Base-by-base conservation (phyloP, 2,888 invertebrate species). In the Conistra vaccinii region DNA sequence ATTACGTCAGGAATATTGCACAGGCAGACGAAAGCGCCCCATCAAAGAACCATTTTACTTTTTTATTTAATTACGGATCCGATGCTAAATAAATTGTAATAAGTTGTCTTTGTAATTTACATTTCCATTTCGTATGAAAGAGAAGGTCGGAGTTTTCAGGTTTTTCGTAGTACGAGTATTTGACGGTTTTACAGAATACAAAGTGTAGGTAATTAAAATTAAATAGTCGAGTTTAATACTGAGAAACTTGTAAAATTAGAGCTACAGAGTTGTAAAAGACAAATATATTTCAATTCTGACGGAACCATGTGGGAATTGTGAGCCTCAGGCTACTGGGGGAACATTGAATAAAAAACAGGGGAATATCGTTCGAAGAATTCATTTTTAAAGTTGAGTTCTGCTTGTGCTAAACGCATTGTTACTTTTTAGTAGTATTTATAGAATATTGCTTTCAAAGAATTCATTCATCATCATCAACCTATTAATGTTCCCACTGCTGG, bases 1-100 rank as follows among this genome's bases (percentile, higher is more conserved):
- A 90, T 90, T 92, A 90, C 89, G 80, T 86, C 85, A 78, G 79
- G 81, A 82, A 83, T 89, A 87, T 88, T 82, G 86, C 80, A 84
- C 83, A 84, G 76, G 82, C 84, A 82, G 76, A 76, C 53, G 73
- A 82, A 82, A 69, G 85, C 78, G 77, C 73, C 78, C 82, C 80
- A 80, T 85, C 84, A 86, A 85, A 87, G 74, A 84, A 79, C 78
- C 84, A 83, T 84, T 87, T 81, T 80, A 83, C 77, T 80, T 85
- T 83, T 82, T 85, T 83, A 87, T 89, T 88, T 84, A 75, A 84
- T 85, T 88, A 57, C 48, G 69, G 85, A 76, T 77, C n/a, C 68
- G 76, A 87, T 80, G 78, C 69, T 78, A 80, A 76, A 77, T 77
- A 71, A 71, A 78, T 10, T 39, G 39, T 81, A 80, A 78, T 69